Evolutionary conservation across 1,140 invertebrate species (phyloP).

Genomic region (Pachypeltis micranthus): DNA sequence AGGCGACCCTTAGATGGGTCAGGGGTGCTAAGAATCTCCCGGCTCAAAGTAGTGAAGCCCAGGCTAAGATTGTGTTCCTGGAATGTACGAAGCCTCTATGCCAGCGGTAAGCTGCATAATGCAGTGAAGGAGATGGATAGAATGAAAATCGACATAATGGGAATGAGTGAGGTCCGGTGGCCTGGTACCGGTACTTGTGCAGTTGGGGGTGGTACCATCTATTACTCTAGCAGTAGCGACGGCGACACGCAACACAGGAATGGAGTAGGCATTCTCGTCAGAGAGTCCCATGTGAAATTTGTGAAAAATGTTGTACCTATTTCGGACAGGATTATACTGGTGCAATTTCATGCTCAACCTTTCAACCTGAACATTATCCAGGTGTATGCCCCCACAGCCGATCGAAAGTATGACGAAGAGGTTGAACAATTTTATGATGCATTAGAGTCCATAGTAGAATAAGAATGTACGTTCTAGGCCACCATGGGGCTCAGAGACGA

Average conservation of each 20-base stretch:
- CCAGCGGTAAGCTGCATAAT: conserved; percentile 12
- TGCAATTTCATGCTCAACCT: conserved; percentile 15
- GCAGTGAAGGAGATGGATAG: conserved; percentile 15
- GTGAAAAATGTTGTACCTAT: neutral
- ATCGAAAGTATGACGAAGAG: conserved; percentile 8
- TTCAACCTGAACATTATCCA: conserved; percentile 16
- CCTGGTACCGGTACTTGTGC: conserved; percentile 4
- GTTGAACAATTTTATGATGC: conserved; percentile 16
- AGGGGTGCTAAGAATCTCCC: neutral
- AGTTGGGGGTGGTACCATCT: neutral
- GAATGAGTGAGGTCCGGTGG: conserved; percentile 22
- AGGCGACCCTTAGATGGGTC: neutral
- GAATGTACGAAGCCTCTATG: neutral
- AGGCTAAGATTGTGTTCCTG: neutral
- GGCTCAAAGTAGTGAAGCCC: neutral
- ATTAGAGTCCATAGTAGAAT: too few species aligned
- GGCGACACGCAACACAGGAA: neutral
- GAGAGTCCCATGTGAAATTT: neutral
- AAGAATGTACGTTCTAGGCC: too few species aligned
- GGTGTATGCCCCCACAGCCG: conserved; percentile 17
- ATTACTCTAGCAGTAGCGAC: neutral
- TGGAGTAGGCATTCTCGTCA: neutral
- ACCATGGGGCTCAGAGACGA: too few species aligned
- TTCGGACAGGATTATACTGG: conserved; percentile 22
- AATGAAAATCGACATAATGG: conserved; percentile 21